These are phyloP conservation scores for Noctua janthina DNA, from an alignment of 2,888 invertebrate species.

Conservation along the genomic window DNA sequence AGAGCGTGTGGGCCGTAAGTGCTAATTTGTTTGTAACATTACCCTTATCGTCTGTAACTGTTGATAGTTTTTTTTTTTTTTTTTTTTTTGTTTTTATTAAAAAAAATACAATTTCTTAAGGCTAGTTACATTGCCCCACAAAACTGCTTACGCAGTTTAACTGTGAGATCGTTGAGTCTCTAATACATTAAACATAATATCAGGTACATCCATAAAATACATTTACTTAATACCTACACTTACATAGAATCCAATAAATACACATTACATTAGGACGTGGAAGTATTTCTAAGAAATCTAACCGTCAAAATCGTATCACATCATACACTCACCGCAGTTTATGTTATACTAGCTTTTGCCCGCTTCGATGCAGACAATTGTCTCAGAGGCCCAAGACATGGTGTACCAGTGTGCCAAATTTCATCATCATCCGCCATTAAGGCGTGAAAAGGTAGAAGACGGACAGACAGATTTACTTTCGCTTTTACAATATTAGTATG, in stretches of 20 bases:
- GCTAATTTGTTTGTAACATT: constrained; percentile 45
- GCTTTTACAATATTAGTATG: background rate
- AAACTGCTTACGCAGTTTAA: too few species aligned
- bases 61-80: too few species aligned
- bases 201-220: too few species aligned
- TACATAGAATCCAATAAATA: too few species aligned
- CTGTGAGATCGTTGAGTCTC: too few species aligned
- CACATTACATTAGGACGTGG: background rate
- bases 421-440: background rate
- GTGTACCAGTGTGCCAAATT: background rate
- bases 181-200: too few species aligned
- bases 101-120: too few species aligned
- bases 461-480: background rate
- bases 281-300: constrained; percentile 10
- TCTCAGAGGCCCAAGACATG: background rate
- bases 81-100: too few species aligned
- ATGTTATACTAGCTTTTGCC: background rate
- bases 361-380: accelerated
- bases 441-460: background rate
- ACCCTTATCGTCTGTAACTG: constrained; percentile 36
- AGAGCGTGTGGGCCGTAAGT: constrained; percentile 41
- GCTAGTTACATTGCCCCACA: too few species aligned
- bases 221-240: too few species aligned
- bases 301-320: background rate
- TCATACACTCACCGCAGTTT: background rate